A percentile compares a stretch with the other conserved stretches of the same genome.
phyloP scores from a whole-genome alignment of 1,140 invertebrate species.

The Meloidogyne hapla region DNA sequence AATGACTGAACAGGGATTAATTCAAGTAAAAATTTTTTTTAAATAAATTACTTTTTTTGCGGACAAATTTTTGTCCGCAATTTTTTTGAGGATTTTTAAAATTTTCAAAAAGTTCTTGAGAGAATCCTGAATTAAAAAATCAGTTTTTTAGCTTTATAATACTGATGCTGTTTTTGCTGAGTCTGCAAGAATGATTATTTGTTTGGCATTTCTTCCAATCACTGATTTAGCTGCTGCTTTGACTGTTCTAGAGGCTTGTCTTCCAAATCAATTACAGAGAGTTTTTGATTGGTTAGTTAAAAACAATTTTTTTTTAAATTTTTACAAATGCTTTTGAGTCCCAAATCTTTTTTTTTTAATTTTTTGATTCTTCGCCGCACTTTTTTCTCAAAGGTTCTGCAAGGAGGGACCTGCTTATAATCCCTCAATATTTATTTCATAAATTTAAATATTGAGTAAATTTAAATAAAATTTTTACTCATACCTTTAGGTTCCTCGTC shows the following conservation, averaged over 20 bases:
- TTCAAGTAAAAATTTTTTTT: constrained; percentile 59
- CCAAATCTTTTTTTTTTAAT: too few species aligned
- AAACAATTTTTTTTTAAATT: too few species aligned
- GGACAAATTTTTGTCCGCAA: background rate
- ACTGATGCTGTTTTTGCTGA: constrained; percentile 22
- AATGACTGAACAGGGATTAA: constrained; percentile 1
- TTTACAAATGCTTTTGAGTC: too few species aligned
- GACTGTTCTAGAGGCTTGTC: constrained; percentile 14
- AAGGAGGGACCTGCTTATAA: too few species aligned
- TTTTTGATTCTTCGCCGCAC: too few species aligned
- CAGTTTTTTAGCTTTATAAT: constrained; percentile 17
- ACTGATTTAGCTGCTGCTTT: constrained; percentile 8
- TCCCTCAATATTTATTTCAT: too few species aligned
- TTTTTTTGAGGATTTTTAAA: too few species aligned
- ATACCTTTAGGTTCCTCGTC: constrained; percentile 9
- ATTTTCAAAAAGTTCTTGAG: too few species aligned
- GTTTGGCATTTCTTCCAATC: constrained; percentile 13
- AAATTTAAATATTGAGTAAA: too few species aligned
- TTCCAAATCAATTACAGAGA: constrained; percentile 1
- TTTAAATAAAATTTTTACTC: background rate
- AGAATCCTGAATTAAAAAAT: too few species aligned
- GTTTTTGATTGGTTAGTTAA: constrained; percentile 25
- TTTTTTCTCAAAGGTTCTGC: too few species aligned
- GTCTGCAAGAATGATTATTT: constrained; percentile 13
- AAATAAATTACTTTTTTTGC: background rate